phyloP scores from a whole-genome alignment of 2,888 invertebrate genomes.

The Hemaris fuciformis region DNA sequence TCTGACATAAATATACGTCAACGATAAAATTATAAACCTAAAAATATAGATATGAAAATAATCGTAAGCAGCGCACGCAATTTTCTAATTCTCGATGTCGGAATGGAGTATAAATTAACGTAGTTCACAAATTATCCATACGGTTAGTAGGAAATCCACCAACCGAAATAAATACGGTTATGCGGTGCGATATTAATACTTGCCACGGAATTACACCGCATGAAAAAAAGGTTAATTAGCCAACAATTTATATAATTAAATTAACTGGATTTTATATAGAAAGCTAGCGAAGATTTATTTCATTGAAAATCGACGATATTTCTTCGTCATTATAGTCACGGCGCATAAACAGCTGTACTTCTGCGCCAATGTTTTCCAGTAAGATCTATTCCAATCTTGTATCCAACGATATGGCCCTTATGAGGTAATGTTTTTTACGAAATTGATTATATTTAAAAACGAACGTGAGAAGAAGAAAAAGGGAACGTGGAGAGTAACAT shows the following conservation, averaged over 20 bases:
- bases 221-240: background rate
- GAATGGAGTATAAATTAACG: conserved; percentile 8
- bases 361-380: too few relatives aligned
- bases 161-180: background rate
- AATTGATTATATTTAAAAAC: too few relatives aligned
- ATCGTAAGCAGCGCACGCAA: conserved; percentile 16
- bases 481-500: too few relatives aligned
- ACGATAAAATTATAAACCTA: background rate
- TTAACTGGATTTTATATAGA: background rate
- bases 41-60: background rate
- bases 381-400: too few relatives aligned
- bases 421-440: too few relatives aligned
- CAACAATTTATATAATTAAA: background rate
- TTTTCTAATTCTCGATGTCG: conserved; percentile 19
- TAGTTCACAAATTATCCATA: background rate
- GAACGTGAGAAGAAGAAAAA: too few relatives aligned
- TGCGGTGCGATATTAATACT: background rate
- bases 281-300: background rate
- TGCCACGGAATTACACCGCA: background rate
- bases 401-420: too few relatives aligned
- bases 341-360: too few relatives aligned
- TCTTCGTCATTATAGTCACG: too few relatives aligned
- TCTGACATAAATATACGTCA: background rate
- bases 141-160: background rate
- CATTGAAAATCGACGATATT: too few relatives aligned